Evolutionary conservation across 2,113 vertebrate genomes (phyloP).

Genomic region (Paramisgurnus dabryanus): DNA sequence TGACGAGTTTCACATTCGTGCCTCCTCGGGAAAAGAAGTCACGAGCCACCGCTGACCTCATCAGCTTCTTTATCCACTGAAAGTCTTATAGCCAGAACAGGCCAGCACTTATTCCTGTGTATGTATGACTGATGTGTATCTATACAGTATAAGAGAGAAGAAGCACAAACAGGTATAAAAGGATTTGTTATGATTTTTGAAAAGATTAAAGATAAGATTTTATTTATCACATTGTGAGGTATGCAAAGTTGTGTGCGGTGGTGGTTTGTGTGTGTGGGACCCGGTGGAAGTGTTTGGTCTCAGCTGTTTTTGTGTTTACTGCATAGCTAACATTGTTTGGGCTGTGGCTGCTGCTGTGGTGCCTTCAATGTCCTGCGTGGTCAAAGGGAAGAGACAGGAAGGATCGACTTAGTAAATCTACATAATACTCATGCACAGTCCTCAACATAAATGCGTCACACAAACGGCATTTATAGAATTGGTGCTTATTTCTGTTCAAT

Average conservation of each 20-base stretch:
- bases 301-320: conserved; percentile 73
- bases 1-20: too few species aligned
- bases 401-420: background rate
- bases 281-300: conserved; percentile 54
- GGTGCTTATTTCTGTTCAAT: conserved; percentile 1
- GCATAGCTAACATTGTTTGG: conserved; percentile 78
- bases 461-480: background rate
- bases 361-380: conserved; percentile 60
- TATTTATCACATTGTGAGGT: background rate
- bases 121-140: conserved; percentile 1
- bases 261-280: background rate
- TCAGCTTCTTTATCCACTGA: background rate
- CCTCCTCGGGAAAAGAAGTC: too few species aligned
- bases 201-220: conserved; percentile 8
- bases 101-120: background rate
- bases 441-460: background rate
- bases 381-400: conserved; percentile 47
- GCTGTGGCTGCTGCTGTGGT: conserved; percentile 64
- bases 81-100: conserved; percentile 1
- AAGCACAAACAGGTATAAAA: background rate
- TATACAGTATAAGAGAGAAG: background rate
- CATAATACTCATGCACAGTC: too few species aligned
- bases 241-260: background rate
- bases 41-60: too few species aligned
- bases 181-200: background rate